These are phyloP conservation scores for Tipula vernalis DNA, from an alignment of 2,888 invertebrate genomes.

Conservation along the genomic window DNA sequence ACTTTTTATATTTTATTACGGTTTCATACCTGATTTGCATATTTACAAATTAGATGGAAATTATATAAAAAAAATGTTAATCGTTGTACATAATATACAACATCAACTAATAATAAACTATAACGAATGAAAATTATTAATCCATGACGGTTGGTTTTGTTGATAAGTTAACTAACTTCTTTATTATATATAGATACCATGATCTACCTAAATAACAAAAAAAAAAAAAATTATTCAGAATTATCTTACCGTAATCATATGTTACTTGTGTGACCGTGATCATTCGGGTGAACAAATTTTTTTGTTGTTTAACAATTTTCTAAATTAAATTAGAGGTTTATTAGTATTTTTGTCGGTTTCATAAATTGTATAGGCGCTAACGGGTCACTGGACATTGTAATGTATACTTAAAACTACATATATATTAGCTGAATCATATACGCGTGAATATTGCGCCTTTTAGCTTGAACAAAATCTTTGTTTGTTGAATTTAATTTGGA, in stretches of 20 bases:
- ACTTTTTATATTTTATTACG: not conserved
- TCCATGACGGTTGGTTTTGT: not conserved
- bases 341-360: not conserved
- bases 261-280: not conserved
- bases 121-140: not conserved
- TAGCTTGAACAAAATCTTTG: too few species aligned
- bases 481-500: too few species aligned
- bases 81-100: not conserved
- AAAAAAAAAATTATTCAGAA: not conserved
- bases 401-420: too few species aligned
- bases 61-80: not conserved
- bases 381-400: not conserved
- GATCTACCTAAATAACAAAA: not conserved
- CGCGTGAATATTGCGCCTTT: too few species aligned
- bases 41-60: not conserved
- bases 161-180: not conserved
- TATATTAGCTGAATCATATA: too few species aligned
- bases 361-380: not conserved
- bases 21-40: not conserved
- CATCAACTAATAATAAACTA: not conserved
- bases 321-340: not conserved
- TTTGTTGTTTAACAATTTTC: not conserved
- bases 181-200: not conserved
- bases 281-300: not conserved
- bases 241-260: not conserved